These are phyloP conservation scores for Amphipoea oculea DNA, from an alignment of 2,888 invertebrate genomes.

Conservation along the genomic window DNA sequence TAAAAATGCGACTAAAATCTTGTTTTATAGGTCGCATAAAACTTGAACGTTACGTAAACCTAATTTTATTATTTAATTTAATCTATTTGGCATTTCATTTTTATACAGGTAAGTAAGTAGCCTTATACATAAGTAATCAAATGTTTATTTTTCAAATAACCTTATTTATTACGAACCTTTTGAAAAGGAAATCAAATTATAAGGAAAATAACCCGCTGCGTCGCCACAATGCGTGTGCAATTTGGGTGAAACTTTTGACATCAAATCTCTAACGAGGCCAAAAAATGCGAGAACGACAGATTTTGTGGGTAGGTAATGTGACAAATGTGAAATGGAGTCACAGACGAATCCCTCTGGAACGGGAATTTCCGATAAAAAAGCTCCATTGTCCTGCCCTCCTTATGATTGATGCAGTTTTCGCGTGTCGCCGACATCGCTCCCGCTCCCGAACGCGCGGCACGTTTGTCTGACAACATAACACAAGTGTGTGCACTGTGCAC, in stretches of 20 bases:
- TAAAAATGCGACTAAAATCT: slow-evolving; percentile 8
- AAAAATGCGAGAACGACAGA: slow-evolving; percentile 53
- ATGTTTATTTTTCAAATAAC: neutral
- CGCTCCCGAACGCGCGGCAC: slow-evolving; percentile 61
- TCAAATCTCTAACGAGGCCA: slow-evolving; percentile 58
- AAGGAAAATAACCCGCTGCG: slow-evolving; percentile 29
- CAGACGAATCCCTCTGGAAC: slow-evolving; percentile 73
- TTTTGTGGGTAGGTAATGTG: slow-evolving; percentile 71
- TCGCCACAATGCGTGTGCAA: slow-evolving; percentile 46
- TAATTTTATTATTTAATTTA: neutral
- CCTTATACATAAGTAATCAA: no score
- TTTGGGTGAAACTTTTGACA: slow-evolving; percentile 60
- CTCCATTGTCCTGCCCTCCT: slow-evolving; percentile 77
- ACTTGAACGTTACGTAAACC: neutral
- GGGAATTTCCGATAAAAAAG: slow-evolving; percentile 77
- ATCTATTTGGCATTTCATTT: neutral
- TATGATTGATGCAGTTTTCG: slow-evolving; percentile 84
- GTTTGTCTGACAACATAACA: slow-evolving; percentile 63
- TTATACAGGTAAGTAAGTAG: neutral
- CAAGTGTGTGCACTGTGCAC: slow-evolving; percentile 56
- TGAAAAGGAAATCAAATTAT: slow-evolving; percentile 25
- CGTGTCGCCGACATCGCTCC: slow-evolving; percentile 76
- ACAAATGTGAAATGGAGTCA: slow-evolving; percentile 77
- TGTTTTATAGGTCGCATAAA: neutral
- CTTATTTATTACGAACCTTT: neutral